Conservation (phyloP, 2,113 vertebrate species). For the Pangasianodon gigas region DNA sequence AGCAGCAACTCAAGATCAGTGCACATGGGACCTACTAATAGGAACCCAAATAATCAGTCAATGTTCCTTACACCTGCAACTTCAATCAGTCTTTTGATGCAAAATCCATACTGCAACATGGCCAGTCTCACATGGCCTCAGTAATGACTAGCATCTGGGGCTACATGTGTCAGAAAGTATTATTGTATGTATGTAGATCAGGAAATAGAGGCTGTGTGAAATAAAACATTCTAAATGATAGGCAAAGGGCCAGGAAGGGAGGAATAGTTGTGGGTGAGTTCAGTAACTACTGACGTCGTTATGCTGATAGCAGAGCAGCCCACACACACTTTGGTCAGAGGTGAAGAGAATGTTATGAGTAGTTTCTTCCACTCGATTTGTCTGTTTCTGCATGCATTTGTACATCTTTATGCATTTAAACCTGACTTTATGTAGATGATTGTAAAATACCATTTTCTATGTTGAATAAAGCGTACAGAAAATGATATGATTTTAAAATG, state of each 20-base stretch:
- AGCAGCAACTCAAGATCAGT: background rate
- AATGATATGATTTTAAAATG: background rate
- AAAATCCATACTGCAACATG: background rate
- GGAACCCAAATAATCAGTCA: background rate
- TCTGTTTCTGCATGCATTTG: background rate
- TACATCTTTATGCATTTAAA: background rate
- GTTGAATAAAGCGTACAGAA: background rate
- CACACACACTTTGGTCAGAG: slow-evolving; percentile 21
- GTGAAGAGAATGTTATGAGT: slow-evolving; percentile 19
- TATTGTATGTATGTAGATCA: background rate
- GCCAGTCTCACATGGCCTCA: background rate
- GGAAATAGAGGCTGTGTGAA: slow-evolving; percentile 10
- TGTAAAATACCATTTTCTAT: background rate
- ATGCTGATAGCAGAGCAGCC: slow-evolving; percentile 21
- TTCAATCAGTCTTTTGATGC: background rate
- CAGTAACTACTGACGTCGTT: background rate
- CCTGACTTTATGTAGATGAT: background rate
- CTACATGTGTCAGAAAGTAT: background rate
- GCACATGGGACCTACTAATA: background rate
- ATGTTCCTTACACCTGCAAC: background rate
- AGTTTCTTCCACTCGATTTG: background rate
- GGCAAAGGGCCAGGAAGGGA: background rate
- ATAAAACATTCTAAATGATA: background rate
- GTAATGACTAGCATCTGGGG: background rate
- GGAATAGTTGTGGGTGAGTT: slow-evolving; percentile 9